Conservation (phyloP, 2,113 vertebrate species). For the Theristicus caerulescens region DNA sequence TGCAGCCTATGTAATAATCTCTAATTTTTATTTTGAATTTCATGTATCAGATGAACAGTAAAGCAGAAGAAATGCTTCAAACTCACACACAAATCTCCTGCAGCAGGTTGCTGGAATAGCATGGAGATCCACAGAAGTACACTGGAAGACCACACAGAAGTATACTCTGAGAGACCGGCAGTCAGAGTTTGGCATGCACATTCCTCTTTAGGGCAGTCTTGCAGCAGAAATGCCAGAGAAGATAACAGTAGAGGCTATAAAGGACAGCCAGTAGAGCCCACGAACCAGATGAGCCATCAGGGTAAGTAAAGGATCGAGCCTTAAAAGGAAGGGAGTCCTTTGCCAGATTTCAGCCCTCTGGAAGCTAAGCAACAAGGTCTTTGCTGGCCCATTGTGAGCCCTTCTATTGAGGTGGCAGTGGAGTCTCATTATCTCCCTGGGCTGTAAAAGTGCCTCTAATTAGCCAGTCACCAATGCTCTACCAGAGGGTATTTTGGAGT, state of each 20-base stretch:
- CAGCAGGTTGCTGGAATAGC: background rate
- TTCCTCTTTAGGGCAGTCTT: background rate
- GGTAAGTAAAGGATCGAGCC: background rate
- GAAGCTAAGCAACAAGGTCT: conserved; percentile 35
- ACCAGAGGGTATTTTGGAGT: conserved; percentile 67
- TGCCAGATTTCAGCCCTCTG: conserved; percentile 10
- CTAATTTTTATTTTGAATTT: background rate
- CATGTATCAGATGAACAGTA: background rate
- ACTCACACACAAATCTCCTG: background rate
- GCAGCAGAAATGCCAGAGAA: background rate
- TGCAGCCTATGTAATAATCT: background rate
- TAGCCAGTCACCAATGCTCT: conserved; percentile 63
- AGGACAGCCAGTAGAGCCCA: background rate
- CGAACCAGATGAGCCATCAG: background rate
- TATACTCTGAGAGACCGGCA: background rate
- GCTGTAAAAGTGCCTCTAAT: conserved; percentile 68
- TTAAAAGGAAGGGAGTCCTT: background rate
- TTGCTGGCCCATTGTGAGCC: conserved; percentile 59
- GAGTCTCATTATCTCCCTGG: conserved; percentile 60
- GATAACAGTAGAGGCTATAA: background rate
- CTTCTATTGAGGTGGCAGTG: conserved; percentile 48
- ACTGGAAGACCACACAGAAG: background rate
- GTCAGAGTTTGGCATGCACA: background rate
- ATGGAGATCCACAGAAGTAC: background rate
- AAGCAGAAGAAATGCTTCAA: background rate